Percentiles rank a stretch among this genome's conserved stretches.
These are phyloP conservation scores for Myzus persicae DNA, from an alignment of 1,140 invertebrate species.

Conservation along the genomic window DNA sequence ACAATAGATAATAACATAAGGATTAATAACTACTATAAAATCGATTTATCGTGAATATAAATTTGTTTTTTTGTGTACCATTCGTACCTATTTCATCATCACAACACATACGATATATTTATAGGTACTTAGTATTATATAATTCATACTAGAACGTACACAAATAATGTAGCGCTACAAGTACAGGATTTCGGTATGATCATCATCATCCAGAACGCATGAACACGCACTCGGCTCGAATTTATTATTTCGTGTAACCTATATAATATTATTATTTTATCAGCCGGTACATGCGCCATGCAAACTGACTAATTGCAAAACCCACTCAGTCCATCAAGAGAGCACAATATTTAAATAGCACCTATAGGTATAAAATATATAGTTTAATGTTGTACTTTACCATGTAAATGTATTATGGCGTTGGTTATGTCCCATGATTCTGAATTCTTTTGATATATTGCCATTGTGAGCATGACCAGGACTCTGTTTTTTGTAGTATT, in stretches of 20 bases:
- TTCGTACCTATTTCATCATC: neutral
- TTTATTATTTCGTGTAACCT: neutral
- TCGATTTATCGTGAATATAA: neutral
- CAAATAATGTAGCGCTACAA: neutral
- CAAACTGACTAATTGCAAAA: neutral
- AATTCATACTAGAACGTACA: neutral
- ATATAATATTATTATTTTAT: slow-evolving; percentile 7
- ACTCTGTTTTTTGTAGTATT: slow-evolving; percentile 57
- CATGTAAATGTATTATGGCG: slow-evolving; percentile 50
- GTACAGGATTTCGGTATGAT: neutral
- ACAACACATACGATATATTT: neutral
- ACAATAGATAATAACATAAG: neutral
- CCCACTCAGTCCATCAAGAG: neutral
- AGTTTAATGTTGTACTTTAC: slow-evolving; percentile 13
- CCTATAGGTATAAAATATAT: neutral
- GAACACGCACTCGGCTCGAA: neutral
- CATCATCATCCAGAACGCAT: neutral
- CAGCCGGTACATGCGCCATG: neutral
- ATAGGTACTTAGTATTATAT: too few species aligned
- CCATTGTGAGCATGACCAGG: slow-evolving; percentile 69
- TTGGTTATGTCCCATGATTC: slow-evolving; percentile 84
- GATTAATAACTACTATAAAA: neutral
- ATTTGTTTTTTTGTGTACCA: neutral
- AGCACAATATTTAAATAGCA: neutral
- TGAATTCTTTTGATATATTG: slow-evolving; percentile 84